These are phyloP conservation scores for Montipora sp. DNA, from an alignment of 64 coral and sea anemone genomes.

Conservation along the genomic window DNA sequence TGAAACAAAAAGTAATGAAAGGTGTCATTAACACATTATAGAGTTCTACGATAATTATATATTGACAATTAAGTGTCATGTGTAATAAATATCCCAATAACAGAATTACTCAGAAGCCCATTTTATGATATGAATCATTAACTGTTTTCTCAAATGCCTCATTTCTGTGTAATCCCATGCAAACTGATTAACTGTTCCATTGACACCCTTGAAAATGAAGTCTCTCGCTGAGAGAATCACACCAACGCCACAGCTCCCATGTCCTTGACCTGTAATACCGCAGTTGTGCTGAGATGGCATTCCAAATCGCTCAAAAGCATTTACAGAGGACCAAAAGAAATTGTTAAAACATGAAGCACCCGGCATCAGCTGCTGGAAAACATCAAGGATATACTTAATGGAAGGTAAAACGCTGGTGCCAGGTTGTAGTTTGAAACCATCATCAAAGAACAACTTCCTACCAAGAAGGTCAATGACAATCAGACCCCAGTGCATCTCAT, in stretches of 20 bases:
- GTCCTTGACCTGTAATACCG: conserved; percentile 26
- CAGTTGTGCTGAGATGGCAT: conserved; percentile 41
- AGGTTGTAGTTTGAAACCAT: conserved; percentile 20
- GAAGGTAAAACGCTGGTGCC: background rate
- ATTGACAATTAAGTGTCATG: too few species aligned
- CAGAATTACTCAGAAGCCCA: background rate
- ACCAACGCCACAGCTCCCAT: conserved; percentile 47
- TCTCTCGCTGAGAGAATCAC: conserved; percentile 55
- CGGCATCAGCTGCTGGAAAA: conserved; percentile 32
- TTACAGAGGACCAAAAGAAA: background rate
- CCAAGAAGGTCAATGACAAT: background rate
- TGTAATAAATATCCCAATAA: background rate
- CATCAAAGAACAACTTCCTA: conserved; percentile 10
- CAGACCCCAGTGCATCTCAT: background rate
- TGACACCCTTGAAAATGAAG: background rate
- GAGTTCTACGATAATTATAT: too few species aligned
- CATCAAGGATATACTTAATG: conserved; percentile 13
- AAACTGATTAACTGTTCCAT: conserved; percentile 3
- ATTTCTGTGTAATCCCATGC: conserved; percentile 23
- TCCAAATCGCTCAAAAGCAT: conserved; percentile 45
- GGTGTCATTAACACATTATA: background rate
- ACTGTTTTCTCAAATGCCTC: conserved; percentile 21
- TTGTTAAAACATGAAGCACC: background rate
- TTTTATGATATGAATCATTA: conserved; percentile 14
- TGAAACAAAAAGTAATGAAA: background rate